Evolutionary conservation across 2,888 invertebrate genomes (phyloP), one percentile per base, ranked within the genome.

Genomic region (Metellina segmentata): DNA sequence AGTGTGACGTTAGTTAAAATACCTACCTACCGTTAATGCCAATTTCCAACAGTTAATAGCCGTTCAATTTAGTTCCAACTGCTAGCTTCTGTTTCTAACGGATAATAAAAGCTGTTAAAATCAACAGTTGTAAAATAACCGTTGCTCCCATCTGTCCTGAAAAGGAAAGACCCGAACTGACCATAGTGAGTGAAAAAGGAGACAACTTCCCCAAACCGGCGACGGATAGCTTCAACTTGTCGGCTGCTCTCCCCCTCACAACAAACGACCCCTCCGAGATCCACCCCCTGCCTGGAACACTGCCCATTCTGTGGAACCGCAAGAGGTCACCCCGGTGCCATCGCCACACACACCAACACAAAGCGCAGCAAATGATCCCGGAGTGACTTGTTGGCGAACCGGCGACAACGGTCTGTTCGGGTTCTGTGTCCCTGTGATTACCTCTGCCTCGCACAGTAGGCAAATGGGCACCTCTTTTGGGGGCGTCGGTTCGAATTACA

Each of bases 401-500:
- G 79, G 81, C 79, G 82, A 70, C 82, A 71, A 6, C 16, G 69
- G 86, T 91, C 90, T 86, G 90, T 19, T n/a, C 7, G 61, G 70
- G 77, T n/a, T 20, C 78, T 51, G 20, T 79, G 49, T 51, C 52
- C 52, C 52, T 11, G 52, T 82, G 89, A 89, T 89, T 89, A 91
- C 77, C 85, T 81, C 13, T 81, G n/a, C 52, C 81, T 61, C 53
- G 48, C 72, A 85, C 89, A 51, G 81, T 81, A 89, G 81, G 89
- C 83, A 90, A 79, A 49, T 74, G 48, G 72, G 69, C 34, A 49
- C 70, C 75, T 52, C 34, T 81, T 34, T 85, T 81, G 86, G 85
- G 90, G 90, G 79, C 72, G 85, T 52, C 34, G 48, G 83, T 53
- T 51, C 19, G 85, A 85, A 90, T 90, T 90, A 90, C 81, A 90